These are phyloP conservation scores for Hesperophylax magnus DNA, from an alignment of 1,140 invertebrate genomes.

Conservation along the genomic window DNA sequence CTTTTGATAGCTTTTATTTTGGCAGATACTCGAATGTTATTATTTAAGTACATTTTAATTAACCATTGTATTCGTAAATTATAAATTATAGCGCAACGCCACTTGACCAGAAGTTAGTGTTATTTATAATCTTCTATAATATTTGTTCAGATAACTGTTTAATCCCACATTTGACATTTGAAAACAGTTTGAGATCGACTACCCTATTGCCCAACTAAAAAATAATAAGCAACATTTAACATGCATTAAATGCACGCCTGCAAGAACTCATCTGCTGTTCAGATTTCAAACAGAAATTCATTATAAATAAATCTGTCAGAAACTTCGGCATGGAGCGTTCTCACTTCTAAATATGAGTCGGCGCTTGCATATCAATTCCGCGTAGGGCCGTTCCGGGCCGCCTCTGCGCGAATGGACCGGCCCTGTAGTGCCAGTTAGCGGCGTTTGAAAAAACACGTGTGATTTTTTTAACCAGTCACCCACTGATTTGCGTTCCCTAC, in stretches of 20 bases:
- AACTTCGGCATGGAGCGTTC: neutral
- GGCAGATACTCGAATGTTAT: no score
- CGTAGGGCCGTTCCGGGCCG: neutral
- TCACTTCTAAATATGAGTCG: neutral
- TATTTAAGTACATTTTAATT: no score
- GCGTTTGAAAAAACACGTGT: slow-evolving; percentile 39
- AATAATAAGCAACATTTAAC: neutral
- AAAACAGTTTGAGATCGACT: no score
- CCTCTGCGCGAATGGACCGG: neutral
- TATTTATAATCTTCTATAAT: no score
- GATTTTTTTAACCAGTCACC: slow-evolving; percentile 35
- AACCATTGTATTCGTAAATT: no score
- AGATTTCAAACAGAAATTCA: slow-evolving; percentile 27
- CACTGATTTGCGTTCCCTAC: neutral
- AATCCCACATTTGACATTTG: no score
- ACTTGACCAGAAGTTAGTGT: no score
- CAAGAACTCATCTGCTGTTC: neutral
- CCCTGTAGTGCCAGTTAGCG: slow-evolving; percentile 31
- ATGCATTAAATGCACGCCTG: neutral
- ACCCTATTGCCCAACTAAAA: neutral
- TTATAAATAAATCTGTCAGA: slow-evolving; percentile 30
- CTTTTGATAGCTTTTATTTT: no score
- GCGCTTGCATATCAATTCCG: no score
- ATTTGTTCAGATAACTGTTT: no score
- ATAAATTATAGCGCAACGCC: no score